Evolutionary conservation across 1,140 invertebrate species (phyloP).

Genomic region (Campoletis sonorensis): DNA sequence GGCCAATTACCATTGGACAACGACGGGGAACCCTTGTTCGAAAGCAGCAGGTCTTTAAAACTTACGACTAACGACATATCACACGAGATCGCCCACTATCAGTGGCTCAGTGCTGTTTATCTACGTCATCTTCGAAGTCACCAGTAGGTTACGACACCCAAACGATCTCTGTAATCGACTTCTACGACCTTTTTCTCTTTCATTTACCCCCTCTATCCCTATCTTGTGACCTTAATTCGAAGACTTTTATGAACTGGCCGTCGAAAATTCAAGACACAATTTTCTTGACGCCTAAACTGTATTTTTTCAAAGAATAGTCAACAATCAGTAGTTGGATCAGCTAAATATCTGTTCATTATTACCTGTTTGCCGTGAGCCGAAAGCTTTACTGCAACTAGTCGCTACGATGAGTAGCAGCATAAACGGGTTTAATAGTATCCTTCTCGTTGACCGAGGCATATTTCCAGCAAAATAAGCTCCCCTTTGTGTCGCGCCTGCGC

Average conservation of each 20-base stretch:
- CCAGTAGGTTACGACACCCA: constrained; percentile 8
- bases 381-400: constrained; percentile 67
- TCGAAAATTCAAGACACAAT: background rate
- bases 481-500: constrained; percentile 63
- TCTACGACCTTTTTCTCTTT: constrained; percentile 18
- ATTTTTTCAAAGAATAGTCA: background rate
- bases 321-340: background rate
- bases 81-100: background rate
- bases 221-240: constrained; percentile 12
- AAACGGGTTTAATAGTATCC: constrained; percentile 69
- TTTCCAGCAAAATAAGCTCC: constrained; percentile 66
- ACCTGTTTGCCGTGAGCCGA: constrained; percentile 72
- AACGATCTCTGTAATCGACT: background rate
- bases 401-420: constrained; percentile 73
- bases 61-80: background rate
- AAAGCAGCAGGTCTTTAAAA: background rate
- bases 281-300: background rate
- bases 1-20: constrained; percentile 54
- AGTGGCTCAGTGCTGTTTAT: background rate
- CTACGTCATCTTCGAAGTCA: background rate
- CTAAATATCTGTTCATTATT: constrained; percentile 52
- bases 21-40: background rate
- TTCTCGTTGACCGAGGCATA: constrained; percentile 68
- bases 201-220: background rate
- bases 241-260: background rate